Evolutionary conservation across 2,888 invertebrate species (phyloP), one percentile per base, ranked within the genome.

Genomic region (Parapristionchus giblindavisi): DNA sequence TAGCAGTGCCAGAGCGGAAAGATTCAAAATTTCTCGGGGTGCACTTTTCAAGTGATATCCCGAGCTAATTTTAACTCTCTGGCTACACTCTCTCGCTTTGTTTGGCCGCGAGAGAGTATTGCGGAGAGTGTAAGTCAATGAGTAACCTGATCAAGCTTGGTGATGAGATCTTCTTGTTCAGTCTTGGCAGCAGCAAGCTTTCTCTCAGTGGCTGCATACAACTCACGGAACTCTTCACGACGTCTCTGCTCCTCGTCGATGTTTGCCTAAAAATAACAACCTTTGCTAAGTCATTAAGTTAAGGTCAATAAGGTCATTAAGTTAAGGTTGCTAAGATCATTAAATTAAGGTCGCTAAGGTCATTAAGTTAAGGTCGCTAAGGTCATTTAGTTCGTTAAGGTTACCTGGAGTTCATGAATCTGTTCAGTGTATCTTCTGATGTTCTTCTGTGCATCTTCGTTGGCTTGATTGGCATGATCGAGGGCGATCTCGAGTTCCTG

Each of bases 221-320:
- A 80, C 81, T 87, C 86, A 63, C 98, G 94, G 89, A 96, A 95
- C 90, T 99, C 98, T 89, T 98, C 97, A 86, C 97, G 94, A 80
- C 95, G 94, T 86, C 98, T 93, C 91, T 97, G 96, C 92, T 99
- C 99, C 89, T 99, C 98, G 90, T 99, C 99, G 85, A 98, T 92
- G 63, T 80, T 79, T 63, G 61, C 73, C 73, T 73, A 51, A 1
- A 58, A 14, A 29, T 8, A 29, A 21, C 3, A 34, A 14, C 3
- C 11, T n/a, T 65, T 14, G 43, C 8, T 8, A 43, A 43, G 8
- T 43, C 43, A 11, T 43, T 43, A 11, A 17, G 43, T 14, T 43
- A 43, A 8, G 21, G 24, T 54, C 56, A n/a, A n/a, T 14, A n/a
- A 54, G 17, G 21, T 24, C 6, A n/a, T n/a, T n/a, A n/a, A n/a